Evolutionary conservation across 2,113 vertebrate species (phyloP), one percentile per base, ranked within the genome.

Genomic region (Chascanopsetta lugubris): DNA sequence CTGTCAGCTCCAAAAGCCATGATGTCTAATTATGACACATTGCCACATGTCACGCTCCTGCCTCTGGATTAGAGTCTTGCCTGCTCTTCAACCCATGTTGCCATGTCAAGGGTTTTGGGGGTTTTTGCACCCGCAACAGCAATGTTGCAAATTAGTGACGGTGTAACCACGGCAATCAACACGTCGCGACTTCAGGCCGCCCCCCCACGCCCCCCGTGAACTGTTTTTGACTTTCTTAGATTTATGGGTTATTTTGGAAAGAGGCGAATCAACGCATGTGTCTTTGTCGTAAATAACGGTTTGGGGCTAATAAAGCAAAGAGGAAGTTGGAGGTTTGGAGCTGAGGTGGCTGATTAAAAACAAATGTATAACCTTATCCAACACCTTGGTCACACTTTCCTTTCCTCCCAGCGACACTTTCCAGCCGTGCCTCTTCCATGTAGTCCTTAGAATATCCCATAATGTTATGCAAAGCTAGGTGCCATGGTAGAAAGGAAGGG

Each of bases 21-120:
- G 46, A 74, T 50, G 43, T 58, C 32, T 61, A 61, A 50, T 66
- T 73, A 43, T 69, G 72, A 69, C 65, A 73, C 12, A 2, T 53
- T 47, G 38, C 32, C 63, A 56, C 21, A 24, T 49, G 53, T 48
- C 38, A 15, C 40, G 18, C 27, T 38, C 18, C 5, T 47, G 40
- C 17, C 26, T 50, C n/a, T 53, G 7, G 49, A 29, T 53, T 24
- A 51, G 26, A 17, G 49, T 10, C 42, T 38, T 24, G 58, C 59
- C 27, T 42, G 8, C 43, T 43, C 59, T 21, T n/a, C 22, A 24
- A 10, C 60, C 5, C 43, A 61, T 42, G n/a, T 57, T 42, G 12
- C 17, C 40, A 59, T 24, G 17, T 58, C 17, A 51, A 18, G 26
- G 8, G 0, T 24, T 27, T n/a, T n/a, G n/a, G n/a, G n/a, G 30